Evolutionary conservation across 2,797 vertebrate genomes (phyloP), one percentile per base, ranked within the genome.

Genomic region (Ctenochaetus hawaiiensis): DNA sequence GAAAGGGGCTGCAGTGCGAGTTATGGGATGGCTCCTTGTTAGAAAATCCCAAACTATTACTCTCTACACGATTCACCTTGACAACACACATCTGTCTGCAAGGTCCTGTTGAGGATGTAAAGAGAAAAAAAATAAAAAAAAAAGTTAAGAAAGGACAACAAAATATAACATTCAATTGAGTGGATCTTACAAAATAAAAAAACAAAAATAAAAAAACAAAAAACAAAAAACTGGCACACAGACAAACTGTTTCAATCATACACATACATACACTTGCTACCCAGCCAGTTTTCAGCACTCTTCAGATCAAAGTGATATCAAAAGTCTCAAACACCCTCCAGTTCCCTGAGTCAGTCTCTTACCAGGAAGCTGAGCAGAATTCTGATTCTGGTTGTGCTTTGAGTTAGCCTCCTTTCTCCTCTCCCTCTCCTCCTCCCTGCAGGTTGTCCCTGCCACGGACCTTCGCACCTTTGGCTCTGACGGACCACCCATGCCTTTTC

Each of bases 81-180:
- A 95, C 95, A 34, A 95, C 94, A 86, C 95, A 96, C 90, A 95
- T 93, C 89, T 96, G 95, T 72, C 92, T 90, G 85, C 94, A 95
- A 56, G 93, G 81, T 90, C 93, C 94, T 92, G 92, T 67, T 10
- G 72, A 80, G 23, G 68, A 65, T 2, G 74, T 72, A 72, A 37
- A 2, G 30, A 64, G 6, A 74, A 14, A 45, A 37, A 51, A 68
- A 64, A 7, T 51, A 2, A 72, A n/a, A n/a, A 63, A 71, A 63
- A 26, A 22, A 64, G 49, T 37, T 22, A 56, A 56, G 58, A 3
- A 59, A 56, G 10, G 2, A 56, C 4, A 41, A 17, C 6, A 30
- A 48, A 59, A 60, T 18, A 71, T 1, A 47, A 3, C 56, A 30
- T n/a, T 60, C 26, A 72, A 17, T 56, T 57, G 14, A 74, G 11